phyloP scores from a whole-genome alignment of 2,797 vertebrate species.

The Trachops cirrhosus region DNA sequence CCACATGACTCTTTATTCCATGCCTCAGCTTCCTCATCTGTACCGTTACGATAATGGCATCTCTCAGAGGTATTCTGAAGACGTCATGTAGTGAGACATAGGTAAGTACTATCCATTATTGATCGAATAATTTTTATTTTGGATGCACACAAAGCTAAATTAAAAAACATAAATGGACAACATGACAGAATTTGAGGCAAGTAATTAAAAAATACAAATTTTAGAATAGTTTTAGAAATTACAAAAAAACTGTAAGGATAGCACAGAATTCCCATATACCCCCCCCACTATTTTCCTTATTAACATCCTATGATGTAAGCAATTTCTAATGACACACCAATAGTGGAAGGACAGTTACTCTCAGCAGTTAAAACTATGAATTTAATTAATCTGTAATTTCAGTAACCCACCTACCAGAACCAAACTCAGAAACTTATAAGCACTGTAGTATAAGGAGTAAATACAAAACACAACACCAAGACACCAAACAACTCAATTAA shows the following conservation, averaged over 20 bases:
- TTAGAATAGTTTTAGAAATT: background rate
- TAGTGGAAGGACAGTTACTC: background rate
- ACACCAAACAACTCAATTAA: background rate
- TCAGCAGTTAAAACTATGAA: conserved; percentile 14
- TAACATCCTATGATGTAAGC: background rate
- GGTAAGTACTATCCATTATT: background rate
- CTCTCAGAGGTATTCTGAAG: background rate
- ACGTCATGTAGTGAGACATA: background rate
- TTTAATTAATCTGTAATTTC: conserved; percentile 20
- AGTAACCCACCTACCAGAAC: background rate
- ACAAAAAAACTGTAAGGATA: background rate
- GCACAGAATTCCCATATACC: background rate
- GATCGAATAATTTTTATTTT: background rate
- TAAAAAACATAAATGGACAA: background rate
- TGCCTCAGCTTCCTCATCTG: background rate
- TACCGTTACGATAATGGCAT: background rate
- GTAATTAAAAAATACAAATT: background rate
- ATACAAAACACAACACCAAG: background rate
- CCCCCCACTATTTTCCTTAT: background rate
- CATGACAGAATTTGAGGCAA: background rate
- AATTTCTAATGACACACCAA: background rate
- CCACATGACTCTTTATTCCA: background rate
- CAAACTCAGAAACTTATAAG: background rate
- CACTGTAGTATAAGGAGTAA: background rate
- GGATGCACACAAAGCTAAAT: background rate